These are phyloP conservation scores for Neosilurus mollespiculum DNA, from an alignment of 2,797 vertebrate genomes.

Conservation along the genomic window DNA sequence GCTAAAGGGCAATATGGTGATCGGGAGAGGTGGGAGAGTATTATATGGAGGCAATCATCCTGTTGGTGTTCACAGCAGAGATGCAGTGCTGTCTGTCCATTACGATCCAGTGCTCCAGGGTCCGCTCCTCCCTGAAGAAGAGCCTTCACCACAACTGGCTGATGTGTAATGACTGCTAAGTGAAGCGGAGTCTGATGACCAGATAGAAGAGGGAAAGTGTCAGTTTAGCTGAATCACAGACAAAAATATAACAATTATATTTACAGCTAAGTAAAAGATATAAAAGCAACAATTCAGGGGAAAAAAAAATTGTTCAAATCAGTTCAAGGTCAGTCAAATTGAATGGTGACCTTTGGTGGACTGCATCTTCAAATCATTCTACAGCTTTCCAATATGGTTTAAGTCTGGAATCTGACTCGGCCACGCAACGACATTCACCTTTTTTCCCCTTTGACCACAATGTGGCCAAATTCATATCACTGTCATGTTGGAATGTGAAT, in stretches of 20 bases:
- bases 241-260: background rate
- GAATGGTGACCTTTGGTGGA: too few species aligned
- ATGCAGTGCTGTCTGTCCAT: conserved; percentile 83
- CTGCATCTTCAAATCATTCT: too few species aligned
- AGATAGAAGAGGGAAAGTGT: conserved; percentile 5
- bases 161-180: conserved; percentile 84
- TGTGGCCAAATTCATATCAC: too few species aligned
- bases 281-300: too few species aligned
- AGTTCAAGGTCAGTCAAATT: too few species aligned
- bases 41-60: conserved; percentile 68
- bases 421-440: too few species aligned
- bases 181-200: conserved; percentile 84
- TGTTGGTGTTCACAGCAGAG: conserved; percentile 84
- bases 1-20: conserved; percentile 37
- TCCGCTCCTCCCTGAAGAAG: conserved; percentile 77
- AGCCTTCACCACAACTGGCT: conserved; percentile 70
- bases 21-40: conserved; percentile 64
- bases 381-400: too few species aligned
- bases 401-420: too few species aligned
- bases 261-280: background rate
- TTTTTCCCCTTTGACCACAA: too few species aligned
- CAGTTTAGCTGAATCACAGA: background rate
- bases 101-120: conserved; percentile 80
- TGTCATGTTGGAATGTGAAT: too few species aligned
- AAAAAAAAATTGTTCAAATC: too few species aligned